Evolutionary conservation across 2,888 invertebrate genomes (phyloP), one percentile per base, ranked within the genome.

Genomic region (Patella depressa): DNA sequence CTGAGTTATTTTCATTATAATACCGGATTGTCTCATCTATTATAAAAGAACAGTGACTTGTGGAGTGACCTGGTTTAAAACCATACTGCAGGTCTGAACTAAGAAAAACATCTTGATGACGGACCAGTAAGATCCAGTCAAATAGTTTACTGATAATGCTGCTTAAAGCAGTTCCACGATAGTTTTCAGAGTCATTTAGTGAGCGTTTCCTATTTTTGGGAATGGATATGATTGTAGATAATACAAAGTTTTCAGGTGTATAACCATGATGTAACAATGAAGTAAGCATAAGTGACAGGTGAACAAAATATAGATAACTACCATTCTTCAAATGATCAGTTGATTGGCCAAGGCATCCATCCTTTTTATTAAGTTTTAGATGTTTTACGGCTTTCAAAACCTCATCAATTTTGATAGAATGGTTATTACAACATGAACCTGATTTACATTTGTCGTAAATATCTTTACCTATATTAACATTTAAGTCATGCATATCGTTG

Each of bases 191-290:
- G 59, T 59, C 59, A 59, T 59, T 59, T n/a, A 59, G n/a, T n/a
- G 59, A 59, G n/a, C 59, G 59, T 59, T 59, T 59, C n/a, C 59
- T 59, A n/a, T 59, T 59, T 59, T 59, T 59, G 17, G 59, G 59
- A 59, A 59, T 59, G 15, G 59, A 59, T 11, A 59, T 59, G 1
- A 15, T n/a, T n/a, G 59, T 12, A n/a, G 59, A 59, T n/a, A 59
- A n/a, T n/a, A 59, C 59, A 59, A 59, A 59, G 9, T 59, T 59
- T n/a, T 19, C 19, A 7, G 59, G 11, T 59, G 59, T n/a, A 14
- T 59, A 59, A 17, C 59, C 59, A 59, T 59, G 59, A 59, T 19
- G 11, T 59, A 59, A 59, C 59, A 59, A n/a, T 9, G n/a, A 59
- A 19, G 59, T 59, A 5, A 59, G 59, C 19, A 59, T n/a, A n/a